phyloP scores from a whole-genome alignment of 2,113 vertebrate genomes.

The Marcusenius ussheri region DNA sequence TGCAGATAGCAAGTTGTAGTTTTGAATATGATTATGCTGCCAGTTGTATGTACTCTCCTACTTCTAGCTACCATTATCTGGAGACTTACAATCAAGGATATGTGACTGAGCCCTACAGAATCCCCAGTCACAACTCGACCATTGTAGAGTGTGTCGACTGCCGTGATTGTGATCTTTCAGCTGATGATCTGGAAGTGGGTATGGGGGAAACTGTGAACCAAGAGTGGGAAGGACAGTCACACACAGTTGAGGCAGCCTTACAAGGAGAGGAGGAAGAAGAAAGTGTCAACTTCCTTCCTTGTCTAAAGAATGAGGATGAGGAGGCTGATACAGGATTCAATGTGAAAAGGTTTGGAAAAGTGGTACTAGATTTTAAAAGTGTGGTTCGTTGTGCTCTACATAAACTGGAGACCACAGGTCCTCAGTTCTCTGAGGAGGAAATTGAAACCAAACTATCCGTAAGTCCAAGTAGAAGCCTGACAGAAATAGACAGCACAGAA shows the following conservation, averaged over 20 bases:
- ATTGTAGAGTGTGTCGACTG: slow-evolving; percentile 13
- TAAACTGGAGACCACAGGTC: slow-evolving; percentile 65
- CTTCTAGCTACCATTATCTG: slow-evolving; percentile 44
- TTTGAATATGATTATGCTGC: slow-evolving; percentile 30
- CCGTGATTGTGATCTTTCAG: background rate
- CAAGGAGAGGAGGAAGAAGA: slow-evolving; percentile 8
- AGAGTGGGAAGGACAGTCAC: slow-evolving; percentile 32
- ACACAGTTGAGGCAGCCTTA: background rate
- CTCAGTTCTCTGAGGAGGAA: slow-evolving; percentile 41
- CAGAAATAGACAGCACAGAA: background rate
- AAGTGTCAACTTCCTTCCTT: slow-evolving; percentile 20
- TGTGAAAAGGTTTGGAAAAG: slow-evolving; percentile 75
- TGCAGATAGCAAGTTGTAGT: slow-evolving; percentile 14
- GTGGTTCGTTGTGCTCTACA: slow-evolving; percentile 77
- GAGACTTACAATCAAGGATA: slow-evolving; percentile 30
- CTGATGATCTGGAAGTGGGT: background rate
- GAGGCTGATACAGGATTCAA: slow-evolving; percentile 67
- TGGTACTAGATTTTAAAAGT: slow-evolving; percentile 76
- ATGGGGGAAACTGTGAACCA: slow-evolving; percentile 26
- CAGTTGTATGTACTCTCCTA: slow-evolving; percentile 42
- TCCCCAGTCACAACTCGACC: slow-evolving; percentile 28
- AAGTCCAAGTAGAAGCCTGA: slow-evolving; percentile 12
- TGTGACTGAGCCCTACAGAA: slow-evolving; percentile 30
- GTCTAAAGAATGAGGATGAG: slow-evolving; percentile 40
- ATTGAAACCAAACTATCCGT: slow-evolving; percentile 23